phyloP scores from a whole-genome alignment of 2,797 vertebrate genomes.

The Neosalanx taihuensis region DNA sequence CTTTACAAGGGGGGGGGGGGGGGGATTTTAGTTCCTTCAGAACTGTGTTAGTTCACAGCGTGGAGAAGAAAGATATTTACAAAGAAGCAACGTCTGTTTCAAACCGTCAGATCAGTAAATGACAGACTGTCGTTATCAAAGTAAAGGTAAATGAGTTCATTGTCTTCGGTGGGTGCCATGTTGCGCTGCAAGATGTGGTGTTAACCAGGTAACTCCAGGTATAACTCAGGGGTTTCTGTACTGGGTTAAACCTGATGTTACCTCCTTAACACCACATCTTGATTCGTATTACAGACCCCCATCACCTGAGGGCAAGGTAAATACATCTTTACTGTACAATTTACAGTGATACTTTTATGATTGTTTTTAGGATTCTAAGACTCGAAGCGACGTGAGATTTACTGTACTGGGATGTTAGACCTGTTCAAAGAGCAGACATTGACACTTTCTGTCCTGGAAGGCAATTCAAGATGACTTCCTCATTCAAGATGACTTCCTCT shows the following conservation, averaged over 20 bases:
- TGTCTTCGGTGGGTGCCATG: background rate
- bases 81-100: constrained; percentile 1
- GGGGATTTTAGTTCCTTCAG: background rate
- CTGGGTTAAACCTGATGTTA: too few species aligned
- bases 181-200: too few species aligned
- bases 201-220: too few species aligned
- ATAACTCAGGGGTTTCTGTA: too few species aligned
- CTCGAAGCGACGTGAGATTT: background rate
- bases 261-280: too few species aligned
- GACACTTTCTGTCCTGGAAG: background rate
- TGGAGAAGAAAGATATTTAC: constrained; percentile 11
- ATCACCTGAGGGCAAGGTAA: too few species aligned
- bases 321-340: constrained; percentile 28
- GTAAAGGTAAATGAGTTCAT: background rate
- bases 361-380: background rate
- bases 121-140: too few species aligned
- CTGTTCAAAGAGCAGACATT: constrained; percentile 27
- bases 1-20: too few species aligned
- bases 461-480: background rate
- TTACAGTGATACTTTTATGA: constrained; percentile 12
- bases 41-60: constrained; percentile 13
- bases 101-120: too few species aligned
- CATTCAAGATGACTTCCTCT: too few species aligned
- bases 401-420: background rate
- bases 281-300: too few species aligned